Evolutionary conservation across 1,140 invertebrate genomes (phyloP).

Genomic region (Drosophila lowei): DNA sequence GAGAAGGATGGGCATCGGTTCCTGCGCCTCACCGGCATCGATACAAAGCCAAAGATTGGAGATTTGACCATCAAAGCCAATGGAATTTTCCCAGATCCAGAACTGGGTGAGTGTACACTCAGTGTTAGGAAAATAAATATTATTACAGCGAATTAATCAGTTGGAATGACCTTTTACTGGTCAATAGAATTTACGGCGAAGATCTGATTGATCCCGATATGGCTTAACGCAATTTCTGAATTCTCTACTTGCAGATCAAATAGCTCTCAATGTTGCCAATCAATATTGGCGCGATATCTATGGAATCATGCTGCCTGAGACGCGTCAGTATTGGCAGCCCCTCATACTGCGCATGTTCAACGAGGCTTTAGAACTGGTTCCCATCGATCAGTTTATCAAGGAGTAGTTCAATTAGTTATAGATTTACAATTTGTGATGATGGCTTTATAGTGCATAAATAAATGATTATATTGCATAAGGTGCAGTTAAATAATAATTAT

Average conservation of each 20-base stretch:
- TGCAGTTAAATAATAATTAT: constrained; percentile 40
- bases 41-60: constrained; percentile 60
- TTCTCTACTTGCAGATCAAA: constrained; percentile 54
- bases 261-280: constrained; percentile 75
- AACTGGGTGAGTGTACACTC: constrained; percentile 54
- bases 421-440: constrained; percentile 32
- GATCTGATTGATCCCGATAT: neutral
- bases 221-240: neutral
- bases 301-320: constrained; percentile 74
- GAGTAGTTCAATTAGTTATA: constrained; percentile 21
- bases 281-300: constrained; percentile 81
- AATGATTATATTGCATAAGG: constrained; percentile 16
- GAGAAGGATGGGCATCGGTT: constrained; percentile 60
- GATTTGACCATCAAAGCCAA: constrained; percentile 72
- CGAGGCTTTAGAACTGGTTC: constrained; percentile 61
- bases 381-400: constrained; percentile 64
- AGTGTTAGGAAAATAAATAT: neutral
- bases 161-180: no score
- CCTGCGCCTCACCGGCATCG: constrained; percentile 54
- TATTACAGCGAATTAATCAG: no score
- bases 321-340: constrained; percentile 69
- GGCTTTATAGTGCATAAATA: constrained; percentile 21
- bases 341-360: constrained; percentile 65
- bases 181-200: no score
- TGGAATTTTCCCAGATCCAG: constrained; percentile 77